phyloP scores from a whole-genome alignment of 1,140 invertebrate genomes.

The Drosophila paulistorum region DNA sequence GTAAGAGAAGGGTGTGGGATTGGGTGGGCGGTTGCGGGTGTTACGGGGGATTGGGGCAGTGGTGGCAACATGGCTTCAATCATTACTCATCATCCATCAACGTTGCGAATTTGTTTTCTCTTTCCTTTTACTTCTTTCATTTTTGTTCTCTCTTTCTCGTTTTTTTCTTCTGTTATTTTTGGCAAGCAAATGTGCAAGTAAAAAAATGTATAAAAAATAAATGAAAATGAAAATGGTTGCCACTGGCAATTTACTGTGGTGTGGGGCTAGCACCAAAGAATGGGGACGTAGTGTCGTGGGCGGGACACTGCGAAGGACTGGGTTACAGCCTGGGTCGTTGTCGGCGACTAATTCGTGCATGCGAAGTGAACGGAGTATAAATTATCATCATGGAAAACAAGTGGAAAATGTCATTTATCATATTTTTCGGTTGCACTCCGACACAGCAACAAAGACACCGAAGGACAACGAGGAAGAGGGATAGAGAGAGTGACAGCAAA shows the following conservation, averaged over 20 bases:
- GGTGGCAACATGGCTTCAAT: constrained; percentile 74
- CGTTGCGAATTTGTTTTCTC: constrained; percentile 66
- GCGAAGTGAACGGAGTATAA: constrained; percentile 71
- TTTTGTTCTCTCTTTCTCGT: constrained; percentile 17
- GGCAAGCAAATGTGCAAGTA: constrained; percentile 72
- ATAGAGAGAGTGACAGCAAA: background rate
- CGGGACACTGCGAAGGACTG: background rate
- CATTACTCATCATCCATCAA: constrained; percentile 82
- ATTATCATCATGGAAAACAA: constrained; percentile 81
- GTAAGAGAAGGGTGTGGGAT: background rate
- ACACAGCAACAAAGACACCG: constrained; percentile 48
- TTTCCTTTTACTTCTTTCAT: constrained; percentile 48
- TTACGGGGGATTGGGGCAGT: constrained; percentile 21
- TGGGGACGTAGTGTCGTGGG: constrained; percentile 23
- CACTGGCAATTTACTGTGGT: constrained; percentile 49
- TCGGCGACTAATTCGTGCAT: constrained; percentile 68
- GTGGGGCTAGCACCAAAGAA: background rate
- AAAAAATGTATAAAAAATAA: constrained; percentile 53
- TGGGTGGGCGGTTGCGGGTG: background rate
- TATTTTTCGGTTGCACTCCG: constrained; percentile 68
- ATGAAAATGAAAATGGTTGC: constrained; percentile 71
- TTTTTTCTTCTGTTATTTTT: constrained; percentile 41
- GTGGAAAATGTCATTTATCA: constrained; percentile 81
- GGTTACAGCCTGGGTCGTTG: constrained; percentile 4
- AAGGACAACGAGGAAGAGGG: background rate